Percentiles rank a stretch among this genome's conserved stretches.
phyloP scores from a whole-genome alignment of 2,888 invertebrate species.

The Nomada lathburiana region DNA sequence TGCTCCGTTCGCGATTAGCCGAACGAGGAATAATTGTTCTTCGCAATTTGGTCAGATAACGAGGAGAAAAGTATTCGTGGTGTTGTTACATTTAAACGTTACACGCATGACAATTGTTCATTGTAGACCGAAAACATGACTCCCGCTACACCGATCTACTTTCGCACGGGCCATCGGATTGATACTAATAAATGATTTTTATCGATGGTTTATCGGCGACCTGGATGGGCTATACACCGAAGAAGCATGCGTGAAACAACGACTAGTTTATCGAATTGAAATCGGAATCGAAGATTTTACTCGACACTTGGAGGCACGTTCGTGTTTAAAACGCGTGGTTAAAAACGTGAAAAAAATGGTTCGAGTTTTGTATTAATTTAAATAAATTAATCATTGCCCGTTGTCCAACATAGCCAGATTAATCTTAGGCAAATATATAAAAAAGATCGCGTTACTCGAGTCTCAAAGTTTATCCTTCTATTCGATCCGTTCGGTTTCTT shows the following conservation, averaged over 20 bases:
- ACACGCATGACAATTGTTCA: conserved; percentile 1
- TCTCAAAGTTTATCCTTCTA: conserved; percentile 45
- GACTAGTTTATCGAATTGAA: conserved; percentile 4
- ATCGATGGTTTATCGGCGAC: conserved; percentile 80
- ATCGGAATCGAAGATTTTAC: conserved; percentile 9
- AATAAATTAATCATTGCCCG: conserved; percentile 81
- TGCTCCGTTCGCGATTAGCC: background rate
- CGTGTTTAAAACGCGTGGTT: conserved; percentile 56
- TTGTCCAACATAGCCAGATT: conserved; percentile 71
- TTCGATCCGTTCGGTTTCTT: background rate
- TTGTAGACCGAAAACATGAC: conserved; percentile 8
- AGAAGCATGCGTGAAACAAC: conserved; percentile 49
- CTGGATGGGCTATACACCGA: conserved; percentile 58
- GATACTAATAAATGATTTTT: conserved; percentile 80
- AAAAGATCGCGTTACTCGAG: conserved; percentile 73
- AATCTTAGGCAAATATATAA: conserved; percentile 79
- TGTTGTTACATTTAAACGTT: conserved; percentile 42
- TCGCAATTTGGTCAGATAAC: conserved; percentile 6
- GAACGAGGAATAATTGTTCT: background rate
- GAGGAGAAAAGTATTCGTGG: conserved; percentile 40
- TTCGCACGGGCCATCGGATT: conserved; percentile 76
- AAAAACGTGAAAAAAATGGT: conserved; percentile 81
- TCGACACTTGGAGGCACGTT: conserved; percentile 23
- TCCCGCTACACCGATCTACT: conserved; percentile 11
- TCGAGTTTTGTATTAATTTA: conserved; percentile 72